These are phyloP conservation scores for Aporophyla lueneburgensis DNA, from an alignment of 2,888 invertebrate species.

Conservation along the genomic window DNA sequence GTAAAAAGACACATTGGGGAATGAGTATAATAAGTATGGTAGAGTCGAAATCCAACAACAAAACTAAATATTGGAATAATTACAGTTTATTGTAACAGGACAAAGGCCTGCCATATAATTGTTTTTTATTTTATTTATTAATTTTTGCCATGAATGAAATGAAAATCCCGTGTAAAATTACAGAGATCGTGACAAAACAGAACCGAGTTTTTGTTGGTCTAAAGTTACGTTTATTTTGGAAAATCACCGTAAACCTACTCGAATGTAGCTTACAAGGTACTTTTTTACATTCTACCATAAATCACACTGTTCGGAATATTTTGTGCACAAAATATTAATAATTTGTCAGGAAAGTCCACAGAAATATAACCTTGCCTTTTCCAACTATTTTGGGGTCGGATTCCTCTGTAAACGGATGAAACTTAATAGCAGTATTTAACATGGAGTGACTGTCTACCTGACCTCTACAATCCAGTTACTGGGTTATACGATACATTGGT, in stretches of 20 bases:
- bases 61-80: background rate
- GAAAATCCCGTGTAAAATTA: no score
- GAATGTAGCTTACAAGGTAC: background rate
- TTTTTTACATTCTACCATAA: background rate
- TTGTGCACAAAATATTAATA: background rate
- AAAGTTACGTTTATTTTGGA: background rate
- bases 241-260: background rate
- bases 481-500: background rate
- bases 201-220: background rate
- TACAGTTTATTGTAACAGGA: background rate
- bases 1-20: constrained; percentile 38
- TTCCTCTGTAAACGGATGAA: background rate
- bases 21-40: background rate
- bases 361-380: no score
- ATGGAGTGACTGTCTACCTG: background rate
- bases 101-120: background rate
- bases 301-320: background rate
- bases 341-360: background rate
- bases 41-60: background rate
- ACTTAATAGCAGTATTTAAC: background rate
- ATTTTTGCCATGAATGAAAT: background rate
- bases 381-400: background rate
- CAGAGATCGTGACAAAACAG: background rate
- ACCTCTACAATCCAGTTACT: background rate
- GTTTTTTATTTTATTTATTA: background rate